Conservation (phyloP, 2,797 vertebrate genomes). For the Notoglanidium macrostoma region DNA sequence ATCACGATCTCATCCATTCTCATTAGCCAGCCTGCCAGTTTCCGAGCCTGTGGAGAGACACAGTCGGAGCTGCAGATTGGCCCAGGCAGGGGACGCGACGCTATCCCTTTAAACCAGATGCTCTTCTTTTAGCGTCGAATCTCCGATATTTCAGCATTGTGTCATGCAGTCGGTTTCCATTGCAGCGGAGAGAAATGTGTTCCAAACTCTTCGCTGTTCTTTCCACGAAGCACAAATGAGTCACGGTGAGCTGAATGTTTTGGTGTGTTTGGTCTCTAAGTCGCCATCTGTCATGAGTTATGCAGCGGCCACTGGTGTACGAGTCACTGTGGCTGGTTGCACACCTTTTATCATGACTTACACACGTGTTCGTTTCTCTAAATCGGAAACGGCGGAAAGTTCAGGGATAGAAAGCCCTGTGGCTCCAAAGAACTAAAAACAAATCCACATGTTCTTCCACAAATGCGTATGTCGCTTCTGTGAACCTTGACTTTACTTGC, state of each 20-base stretch:
- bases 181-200: neutral
- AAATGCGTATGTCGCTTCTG: neutral
- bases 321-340: neutral
- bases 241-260: conserved; percentile 14
- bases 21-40: conserved; percentile 19
- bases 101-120: neutral
- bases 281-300: neutral
- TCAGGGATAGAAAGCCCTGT: neutral
- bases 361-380: neutral
- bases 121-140: conserved; percentile 1
- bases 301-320: neutral
- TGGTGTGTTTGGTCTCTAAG: neutral
- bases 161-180: neutral
- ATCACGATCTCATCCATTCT: conserved; percentile 22
- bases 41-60: neutral
- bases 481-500: neutral
- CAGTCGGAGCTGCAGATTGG: conserved; percentile 13
- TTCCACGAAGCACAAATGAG: conserved; percentile 18
- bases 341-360: neutral
- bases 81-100: neutral
- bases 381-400: neutral
- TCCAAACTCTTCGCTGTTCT: conserved; percentile 4
- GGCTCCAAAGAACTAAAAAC: no score
- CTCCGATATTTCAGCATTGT: neutral
- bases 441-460: neutral